Evolutionary conservation across 2,113 vertebrate species (phyloP).

Genomic region (Notothenia coriiceps): DNA sequence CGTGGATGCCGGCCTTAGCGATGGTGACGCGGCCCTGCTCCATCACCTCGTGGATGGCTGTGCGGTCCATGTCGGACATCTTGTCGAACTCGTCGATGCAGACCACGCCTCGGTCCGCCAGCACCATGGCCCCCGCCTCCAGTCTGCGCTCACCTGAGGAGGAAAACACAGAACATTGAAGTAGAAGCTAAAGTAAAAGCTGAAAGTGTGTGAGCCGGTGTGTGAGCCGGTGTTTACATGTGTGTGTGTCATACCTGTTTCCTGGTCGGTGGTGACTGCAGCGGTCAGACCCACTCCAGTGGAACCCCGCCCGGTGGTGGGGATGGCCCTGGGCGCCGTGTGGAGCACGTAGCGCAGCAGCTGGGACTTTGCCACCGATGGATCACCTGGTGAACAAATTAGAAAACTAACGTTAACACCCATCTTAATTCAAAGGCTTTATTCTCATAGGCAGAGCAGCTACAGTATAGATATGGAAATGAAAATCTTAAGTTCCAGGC

Average conservation of each 20-base stretch:
- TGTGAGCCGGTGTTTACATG: neutral
- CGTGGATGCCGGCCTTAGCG: constrained; percentile 97
- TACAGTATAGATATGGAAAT: too few relatives aligned
- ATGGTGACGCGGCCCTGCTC: constrained; percentile 98
- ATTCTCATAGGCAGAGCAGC: too few relatives aligned
- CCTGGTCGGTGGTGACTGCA: constrained; percentile 95
- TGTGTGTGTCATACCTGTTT: constrained; percentile 87
- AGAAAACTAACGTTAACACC: neutral
- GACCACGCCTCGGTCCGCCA: constrained; percentile 95
- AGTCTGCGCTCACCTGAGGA: constrained; percentile 90
- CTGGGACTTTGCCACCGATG: constrained; percentile 97
- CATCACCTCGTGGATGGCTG: constrained; percentile 99
- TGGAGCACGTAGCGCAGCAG: constrained; percentile 94
- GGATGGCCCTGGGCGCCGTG: constrained; percentile 93
- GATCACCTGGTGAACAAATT: constrained; percentile 87
- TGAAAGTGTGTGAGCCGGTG: neutral
- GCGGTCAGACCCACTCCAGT: constrained; percentile 95
- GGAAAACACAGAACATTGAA: neutral
- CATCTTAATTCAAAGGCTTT: too few relatives aligned
- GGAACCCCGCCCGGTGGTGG: constrained; percentile 97
- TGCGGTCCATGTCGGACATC: constrained; percentile 98
- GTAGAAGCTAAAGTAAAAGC: accelerated
- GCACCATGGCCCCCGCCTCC: constrained; percentile 97
- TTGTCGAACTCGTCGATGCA: constrained; percentile 99
- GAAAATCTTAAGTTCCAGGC: too few relatives aligned